Conservation (phyloP, 2,888 invertebrate species). For the Luperina nickerlii region DNA sequence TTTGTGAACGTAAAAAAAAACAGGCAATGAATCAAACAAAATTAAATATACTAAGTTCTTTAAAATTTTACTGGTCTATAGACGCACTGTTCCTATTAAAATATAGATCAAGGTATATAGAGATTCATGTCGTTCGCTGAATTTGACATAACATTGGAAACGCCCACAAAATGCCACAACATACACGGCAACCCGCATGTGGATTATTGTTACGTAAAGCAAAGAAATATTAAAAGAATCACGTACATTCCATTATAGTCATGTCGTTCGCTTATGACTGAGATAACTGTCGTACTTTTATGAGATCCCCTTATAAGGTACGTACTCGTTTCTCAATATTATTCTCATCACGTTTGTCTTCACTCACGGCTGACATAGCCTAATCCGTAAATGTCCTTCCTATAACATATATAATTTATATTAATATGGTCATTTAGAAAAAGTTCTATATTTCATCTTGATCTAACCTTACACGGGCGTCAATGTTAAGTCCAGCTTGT, state of each 20-base stretch:
- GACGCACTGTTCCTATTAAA: not conserved
- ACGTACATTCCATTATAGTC: slow-evolving; percentile 68
- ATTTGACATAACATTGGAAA: not conserved
- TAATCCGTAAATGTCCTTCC: slow-evolving; percentile 49
- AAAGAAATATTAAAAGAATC: slow-evolving; percentile 65
- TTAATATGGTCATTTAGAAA: slow-evolving; percentile 12
- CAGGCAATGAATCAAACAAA: not conserved
- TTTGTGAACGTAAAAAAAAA: not conserved
- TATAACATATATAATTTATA: slow-evolving; percentile 24
- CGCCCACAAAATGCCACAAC: slow-evolving; percentile 3
- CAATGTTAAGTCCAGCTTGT: slow-evolving; percentile 31
- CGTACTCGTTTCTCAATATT: too few relatives aligned
- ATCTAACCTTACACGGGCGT: slow-evolving; percentile 42
- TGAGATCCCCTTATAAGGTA: slow-evolving; percentile 63
- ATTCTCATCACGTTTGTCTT: slow-evolving; percentile 48
- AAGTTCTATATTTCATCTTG: slow-evolving; percentile 22
- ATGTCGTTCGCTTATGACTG: slow-evolving; percentile 61
- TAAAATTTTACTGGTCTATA: not conserved
- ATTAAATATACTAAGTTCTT: not conserved
- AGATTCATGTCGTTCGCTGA: not conserved
- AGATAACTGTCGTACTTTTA: slow-evolving; percentile 66
- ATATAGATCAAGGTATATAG: not conserved
- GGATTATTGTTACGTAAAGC: slow-evolving; percentile 56
- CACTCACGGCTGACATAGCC: slow-evolving; percentile 41
- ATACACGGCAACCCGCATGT: not conserved